Evolutionary conservation across 2,113 vertebrate genomes (phyloP).

Genomic region (Mesocricetus auratus): DNA sequence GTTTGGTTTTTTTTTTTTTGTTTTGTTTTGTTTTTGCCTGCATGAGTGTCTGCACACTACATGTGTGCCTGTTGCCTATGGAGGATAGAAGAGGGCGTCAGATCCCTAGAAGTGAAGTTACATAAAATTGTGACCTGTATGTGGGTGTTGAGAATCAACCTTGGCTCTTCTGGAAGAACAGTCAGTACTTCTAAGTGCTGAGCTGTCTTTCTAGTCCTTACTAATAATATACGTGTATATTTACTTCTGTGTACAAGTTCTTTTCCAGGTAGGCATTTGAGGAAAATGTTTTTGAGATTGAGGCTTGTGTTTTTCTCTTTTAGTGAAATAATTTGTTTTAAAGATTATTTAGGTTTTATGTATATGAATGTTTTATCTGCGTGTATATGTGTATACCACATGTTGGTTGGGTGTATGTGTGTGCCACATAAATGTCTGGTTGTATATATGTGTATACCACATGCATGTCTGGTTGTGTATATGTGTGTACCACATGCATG

Average conservation of each 20-base stretch:
- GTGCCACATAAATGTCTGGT: too few relatives aligned
- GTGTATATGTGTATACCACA: background rate
- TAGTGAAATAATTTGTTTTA: background rate
- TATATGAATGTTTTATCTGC: background rate
- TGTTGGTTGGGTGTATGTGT: background rate
- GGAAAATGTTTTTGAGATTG: constrained; percentile 10
- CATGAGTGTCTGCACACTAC: background rate
- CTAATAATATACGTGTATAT: background rate
- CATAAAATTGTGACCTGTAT: background rate
- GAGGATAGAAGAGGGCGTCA: background rate
- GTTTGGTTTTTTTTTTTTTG: background rate
- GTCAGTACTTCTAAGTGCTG: background rate
- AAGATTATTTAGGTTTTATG: background rate
- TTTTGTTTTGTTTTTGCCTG: background rate
- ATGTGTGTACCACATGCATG: background rate
- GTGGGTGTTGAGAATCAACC: background rate
- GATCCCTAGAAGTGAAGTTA: background rate
- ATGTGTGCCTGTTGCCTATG: background rate
- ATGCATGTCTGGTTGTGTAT: background rate
- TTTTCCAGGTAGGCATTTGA: constrained; percentile 8
- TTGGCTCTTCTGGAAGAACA: background rate
- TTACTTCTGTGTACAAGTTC: background rate
- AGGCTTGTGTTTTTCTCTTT: background rate
- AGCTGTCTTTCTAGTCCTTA: background rate
- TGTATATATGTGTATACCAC: background rate